phyloP scores from a whole-genome alignment of 2,797 vertebrate genomes.

The Dermochelys coriacea region DNA sequence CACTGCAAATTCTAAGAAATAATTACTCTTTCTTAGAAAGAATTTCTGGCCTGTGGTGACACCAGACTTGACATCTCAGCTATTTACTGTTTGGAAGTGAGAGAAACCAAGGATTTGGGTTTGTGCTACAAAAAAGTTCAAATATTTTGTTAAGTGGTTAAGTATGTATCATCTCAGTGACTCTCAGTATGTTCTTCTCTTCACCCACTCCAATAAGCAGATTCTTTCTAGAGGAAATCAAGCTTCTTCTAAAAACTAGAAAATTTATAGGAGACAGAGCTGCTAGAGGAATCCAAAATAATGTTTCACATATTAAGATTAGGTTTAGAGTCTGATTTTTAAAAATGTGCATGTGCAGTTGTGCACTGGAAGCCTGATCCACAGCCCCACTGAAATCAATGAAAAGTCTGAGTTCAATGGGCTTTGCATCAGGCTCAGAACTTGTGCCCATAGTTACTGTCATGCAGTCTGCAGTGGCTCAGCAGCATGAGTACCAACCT shows the following conservation, averaged over 20 bases:
- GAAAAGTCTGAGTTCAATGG: background rate
- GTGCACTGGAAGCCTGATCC: background rate
- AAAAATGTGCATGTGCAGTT: background rate
- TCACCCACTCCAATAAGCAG: background rate
- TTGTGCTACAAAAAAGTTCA: background rate
- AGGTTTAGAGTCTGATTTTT: background rate
- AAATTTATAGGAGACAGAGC: background rate
- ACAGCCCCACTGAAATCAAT: background rate
- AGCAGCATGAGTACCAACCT: background rate
- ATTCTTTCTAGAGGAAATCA: background rate
- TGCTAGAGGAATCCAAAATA: background rate
- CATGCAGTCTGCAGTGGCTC: background rate
- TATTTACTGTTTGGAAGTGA: background rate
- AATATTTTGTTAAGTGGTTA: background rate
- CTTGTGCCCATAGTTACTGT: background rate
- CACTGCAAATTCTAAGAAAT: constrained; percentile 40
- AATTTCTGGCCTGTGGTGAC: constrained; percentile 12
- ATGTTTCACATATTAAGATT: background rate
- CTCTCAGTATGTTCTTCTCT: background rate
- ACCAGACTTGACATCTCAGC: background rate
- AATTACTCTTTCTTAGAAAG: constrained; percentile 3
- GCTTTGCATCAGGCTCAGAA: background rate
- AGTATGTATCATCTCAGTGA: background rate
- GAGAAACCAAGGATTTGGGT: constrained; percentile 32
- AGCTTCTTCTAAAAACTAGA: background rate